Base-by-base conservation (phyloP, 2,888 invertebrate genomes). In the Halictus quadricinctus region DNA sequence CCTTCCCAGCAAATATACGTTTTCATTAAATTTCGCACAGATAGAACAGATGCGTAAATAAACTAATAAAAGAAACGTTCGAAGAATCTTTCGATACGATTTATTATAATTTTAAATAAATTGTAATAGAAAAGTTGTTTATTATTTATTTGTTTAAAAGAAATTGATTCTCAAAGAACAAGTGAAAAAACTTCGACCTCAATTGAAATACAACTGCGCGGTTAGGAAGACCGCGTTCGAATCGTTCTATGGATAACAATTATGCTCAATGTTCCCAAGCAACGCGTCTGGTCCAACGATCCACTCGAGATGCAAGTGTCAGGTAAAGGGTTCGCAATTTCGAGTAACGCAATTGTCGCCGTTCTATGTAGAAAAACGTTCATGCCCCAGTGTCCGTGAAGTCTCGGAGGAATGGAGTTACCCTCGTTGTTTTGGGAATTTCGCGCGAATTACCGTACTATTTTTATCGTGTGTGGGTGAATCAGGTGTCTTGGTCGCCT, bases 401-500 rank as follows among this genome's bases (percentile, higher is more conserved):
- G 89, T 79, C 70, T 81, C 79, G 78, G 79, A 85, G 90, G 90
- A 89, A 92, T 91, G 91, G 90, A 91, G 90, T 91, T 88, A 81
- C 80, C 77, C 86, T 89, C 80, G 88, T 90, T 89, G 88, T 89
- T 90, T 91, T 87, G 87, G 83, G 89, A 90, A 92, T 90, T 91
- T 89, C 87, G 88, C 88, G 88, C 91, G 90, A 89, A 88, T 87
- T 80, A 87, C 86, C 86, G 89, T 88, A 86, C 91, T 93, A 93
- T 93, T 93, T 93, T 89, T 82, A 90, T 89, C 89, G 90, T 87
- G 92, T 92, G 93, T 93, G 93, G 93, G 93, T 93, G 93, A 93
- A 93, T 90, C 88, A 91, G 91, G 91, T 90, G 90, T 83, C 88
- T 76, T 79, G 76, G 84, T 76, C 72, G 84, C 72, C 79, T 84